Base-by-base conservation (phyloP, 2,113 vertebrate species). In the Thryonomys swinderianus region DNA sequence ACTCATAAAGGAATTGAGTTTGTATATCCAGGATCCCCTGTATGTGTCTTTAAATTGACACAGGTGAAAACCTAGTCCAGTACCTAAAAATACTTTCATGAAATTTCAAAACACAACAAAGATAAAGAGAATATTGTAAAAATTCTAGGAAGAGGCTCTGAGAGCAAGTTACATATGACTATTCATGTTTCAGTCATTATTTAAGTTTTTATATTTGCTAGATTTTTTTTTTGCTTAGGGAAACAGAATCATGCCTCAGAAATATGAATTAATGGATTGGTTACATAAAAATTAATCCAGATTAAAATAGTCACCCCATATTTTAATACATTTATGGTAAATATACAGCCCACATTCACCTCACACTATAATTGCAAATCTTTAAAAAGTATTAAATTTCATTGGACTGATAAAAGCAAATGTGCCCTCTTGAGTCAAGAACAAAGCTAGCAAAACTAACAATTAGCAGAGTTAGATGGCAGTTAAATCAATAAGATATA, bases 291-390 rank as follows among this genome's bases (percentile, higher is more conserved):
- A 91, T 91, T 71, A 88, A 8, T 85, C 59, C 14, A 62, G 10
- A 79, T 3, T 94, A 53, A 83, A 82, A 80, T 81, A 30, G 7
- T 57, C 21, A 73, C 4, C 4, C 9, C 9, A 32, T 62, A 80
- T 62, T 71, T 91, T 82, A 85, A 89, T 86, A 71, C 32, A 59
- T 93, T 18, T 92, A 23, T 67, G 13, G 48, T 79, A 74, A 95
- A 84, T 45, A 88, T 20, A 16, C 2, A 79, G 2, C 45, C 88
- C 13, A 45, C 53, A 23, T 79, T 59, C 61, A 83, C 69, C 79
- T 95, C 90, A 73, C 73, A 79, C 48, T 27, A 90, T 93, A 83
- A 79, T 20, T 40, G 30, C 16, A 86, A 79, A 90, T 66, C 59
- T 82, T 78, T 23, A 78, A 85, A 95, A 78, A 32, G 25, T 61